Conservation (phyloP, 2,888 invertebrate species). For the Diaprepes abbreviatus region DNA sequence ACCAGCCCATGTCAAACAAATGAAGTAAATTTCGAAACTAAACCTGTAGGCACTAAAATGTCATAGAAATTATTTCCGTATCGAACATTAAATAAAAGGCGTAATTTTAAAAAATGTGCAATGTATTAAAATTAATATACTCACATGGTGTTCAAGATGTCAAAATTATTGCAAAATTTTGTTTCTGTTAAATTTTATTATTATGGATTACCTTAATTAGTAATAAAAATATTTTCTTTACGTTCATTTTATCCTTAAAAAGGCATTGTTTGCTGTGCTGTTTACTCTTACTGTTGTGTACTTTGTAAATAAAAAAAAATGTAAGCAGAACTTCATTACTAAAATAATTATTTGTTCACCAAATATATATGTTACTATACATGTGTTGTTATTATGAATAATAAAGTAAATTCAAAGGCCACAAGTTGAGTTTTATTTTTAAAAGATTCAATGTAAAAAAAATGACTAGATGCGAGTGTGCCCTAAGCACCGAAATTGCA, state of each 20-base stretch:
- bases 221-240: constrained; percentile 31
- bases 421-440: constrained; percentile 19
- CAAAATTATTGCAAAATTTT: constrained; percentile 7
- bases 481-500: too few relatives aligned
- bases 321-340: constrained; percentile 62
- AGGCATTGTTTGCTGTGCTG: constrained; percentile 30
- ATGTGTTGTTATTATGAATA: constrained; percentile 69
- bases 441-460: too few relatives aligned
- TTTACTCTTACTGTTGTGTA: constrained; percentile 56
- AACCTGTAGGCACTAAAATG: background rate
- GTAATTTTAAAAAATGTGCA: constrained; percentile 54
- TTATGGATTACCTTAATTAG: constrained; percentile 40
- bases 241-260: constrained; percentile 13
- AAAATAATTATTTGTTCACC: constrained; percentile 68
- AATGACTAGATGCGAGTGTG: too few relatives aligned
- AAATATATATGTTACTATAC: constrained; percentile 69
- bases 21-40: too few relatives aligned
- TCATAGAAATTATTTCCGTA: background rate
- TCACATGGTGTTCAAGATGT: constrained; percentile 54
- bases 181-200: constrained; percentile 33
- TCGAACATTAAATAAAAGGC: constrained; percentile 10
- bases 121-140: constrained; percentile 52
- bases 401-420: constrained; percentile 53
- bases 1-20: too few relatives aligned
- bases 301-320: constrained; percentile 52